Base-by-base conservation (phyloP, 2,888 invertebrate genomes). In the Eupithecia subfuscata region DNA sequence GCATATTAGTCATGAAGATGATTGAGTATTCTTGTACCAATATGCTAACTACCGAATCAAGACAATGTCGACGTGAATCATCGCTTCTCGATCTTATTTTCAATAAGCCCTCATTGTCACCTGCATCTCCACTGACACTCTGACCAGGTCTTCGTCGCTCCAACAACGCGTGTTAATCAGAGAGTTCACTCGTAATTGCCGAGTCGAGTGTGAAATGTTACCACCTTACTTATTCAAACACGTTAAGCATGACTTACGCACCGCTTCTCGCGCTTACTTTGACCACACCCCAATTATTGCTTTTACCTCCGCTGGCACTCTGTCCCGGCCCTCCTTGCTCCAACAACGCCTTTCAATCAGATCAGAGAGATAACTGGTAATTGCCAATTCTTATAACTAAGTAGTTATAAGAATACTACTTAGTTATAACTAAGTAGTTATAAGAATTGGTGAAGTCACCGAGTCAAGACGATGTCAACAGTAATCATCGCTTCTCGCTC, bases 1-100 rank as follows among this genome's bases (percentile, higher is more conserved):
- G 92, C 92, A 91, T 92, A 91, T 91, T 92, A 92, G 92, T 92
- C 92, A 91, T n/a, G n/a, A n/a, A n/a, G n/a, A n/a, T n/a, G n/a
- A n/a, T n/a, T n/a, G n/a, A n/a, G n/a, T n/a, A 40, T 40, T 40
- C 40, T 40, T 40, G 40, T 40, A 7, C 7, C 9, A 5, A 8
- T 9, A 40, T 40, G 8, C 9, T 9, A 40, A 45, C 2, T 45
- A 45, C 45, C 14, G 12, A 45, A 14, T 45, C 45, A 45, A 45
- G 45, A 3, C 45, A 45, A 45, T 14, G 14, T 40, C 40, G 7
- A 40, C 40, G n/a, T n/a, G 7, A 7, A 7, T 34, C 48, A 48
- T 18, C 48, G 18, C 48, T 52, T 30, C n/a, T 14, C 16, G 6
- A 2, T 30, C 30, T 63, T 63, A 63, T 5, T 63, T 63, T 63